phyloP scores from a whole-genome alignment of 2,113 vertebrate genomes.

The Charina bottae region DNA sequence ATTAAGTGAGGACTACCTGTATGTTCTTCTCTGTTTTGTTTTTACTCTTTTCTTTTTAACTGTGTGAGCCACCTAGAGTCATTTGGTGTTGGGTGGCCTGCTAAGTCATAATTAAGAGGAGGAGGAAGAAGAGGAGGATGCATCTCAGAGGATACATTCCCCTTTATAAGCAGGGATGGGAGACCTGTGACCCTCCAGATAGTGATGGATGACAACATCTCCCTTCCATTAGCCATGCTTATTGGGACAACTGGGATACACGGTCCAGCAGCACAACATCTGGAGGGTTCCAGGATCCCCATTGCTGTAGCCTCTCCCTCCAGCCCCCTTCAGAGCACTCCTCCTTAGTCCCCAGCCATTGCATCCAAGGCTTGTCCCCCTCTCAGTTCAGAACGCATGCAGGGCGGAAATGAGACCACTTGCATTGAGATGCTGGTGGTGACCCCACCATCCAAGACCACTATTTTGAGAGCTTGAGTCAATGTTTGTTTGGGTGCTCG shows the following conservation, averaged over 20 bases:
- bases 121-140: neutral
- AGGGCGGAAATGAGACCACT: neutral
- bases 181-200: neutral
- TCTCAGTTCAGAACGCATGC: constrained; percentile 22
- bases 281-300: neutral
- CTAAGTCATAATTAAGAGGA: too few species aligned
- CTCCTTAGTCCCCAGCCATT: neutral
- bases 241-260: neutral
- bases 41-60: too few species aligned
- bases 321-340: too few species aligned
- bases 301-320: neutral
- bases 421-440: neutral
- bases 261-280: neutral
- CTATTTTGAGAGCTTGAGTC: neutral
- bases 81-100: too few species aligned
- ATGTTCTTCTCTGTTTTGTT: too few species aligned
- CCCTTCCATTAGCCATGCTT: neutral
- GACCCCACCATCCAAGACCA: neutral
- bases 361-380: constrained; percentile 5
- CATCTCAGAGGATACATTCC: neutral
- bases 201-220: neutral
- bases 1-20: too few species aligned
- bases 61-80: too few species aligned
- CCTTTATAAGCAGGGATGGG: neutral
- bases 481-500: neutral